These are phyloP conservation scores for Sparus aurata DNA, from an alignment of 2,797 vertebrate genomes.

Conservation along the genomic window DNA sequence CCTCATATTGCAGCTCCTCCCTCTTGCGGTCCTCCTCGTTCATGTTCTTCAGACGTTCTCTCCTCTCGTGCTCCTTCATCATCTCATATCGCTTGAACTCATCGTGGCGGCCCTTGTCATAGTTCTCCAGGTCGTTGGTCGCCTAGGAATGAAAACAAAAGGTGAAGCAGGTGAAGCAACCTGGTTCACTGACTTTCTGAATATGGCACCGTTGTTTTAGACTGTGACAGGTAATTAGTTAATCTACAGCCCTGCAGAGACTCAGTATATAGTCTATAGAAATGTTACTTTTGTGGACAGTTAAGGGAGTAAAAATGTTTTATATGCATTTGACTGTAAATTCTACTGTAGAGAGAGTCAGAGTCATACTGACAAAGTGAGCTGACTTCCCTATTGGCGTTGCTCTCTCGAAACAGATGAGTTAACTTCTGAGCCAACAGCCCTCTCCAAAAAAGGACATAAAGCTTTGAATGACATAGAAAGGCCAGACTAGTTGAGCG, in stretches of 20 bases:
- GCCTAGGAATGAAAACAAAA: conserved; percentile 79
- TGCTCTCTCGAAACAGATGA: not conserved
- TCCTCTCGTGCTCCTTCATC: conserved; percentile 94
- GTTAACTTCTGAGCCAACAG: not conserved
- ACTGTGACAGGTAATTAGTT: not conserved
- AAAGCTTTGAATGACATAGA: not conserved
- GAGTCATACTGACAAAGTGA: conserved; percentile 1
- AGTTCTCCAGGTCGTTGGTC: conserved; percentile 92
- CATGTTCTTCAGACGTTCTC: conserved; percentile 90
- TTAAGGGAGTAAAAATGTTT: not conserved
- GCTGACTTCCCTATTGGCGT: not conserved
- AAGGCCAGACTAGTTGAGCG: not conserved
- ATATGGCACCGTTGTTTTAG: not conserved
- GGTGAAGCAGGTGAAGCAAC: rapidly evolving
- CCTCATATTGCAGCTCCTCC: conserved; percentile 91
- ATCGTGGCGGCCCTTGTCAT: conserved; percentile 91
- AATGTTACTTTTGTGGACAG: not conserved
- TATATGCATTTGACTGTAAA: not conserved
- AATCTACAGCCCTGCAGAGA: not conserved
- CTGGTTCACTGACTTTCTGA: not conserved
- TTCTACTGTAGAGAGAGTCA: not conserved
- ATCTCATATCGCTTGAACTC: conserved; percentile 96
- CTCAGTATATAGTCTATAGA: not conserved
- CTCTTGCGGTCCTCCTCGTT: conserved; percentile 89
- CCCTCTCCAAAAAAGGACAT: conserved; percentile 3